These are phyloP conservation scores for Pseudanteris insignis DNA, from an alignment of 2,888 invertebrate species.

Conservation along the genomic window DNA sequence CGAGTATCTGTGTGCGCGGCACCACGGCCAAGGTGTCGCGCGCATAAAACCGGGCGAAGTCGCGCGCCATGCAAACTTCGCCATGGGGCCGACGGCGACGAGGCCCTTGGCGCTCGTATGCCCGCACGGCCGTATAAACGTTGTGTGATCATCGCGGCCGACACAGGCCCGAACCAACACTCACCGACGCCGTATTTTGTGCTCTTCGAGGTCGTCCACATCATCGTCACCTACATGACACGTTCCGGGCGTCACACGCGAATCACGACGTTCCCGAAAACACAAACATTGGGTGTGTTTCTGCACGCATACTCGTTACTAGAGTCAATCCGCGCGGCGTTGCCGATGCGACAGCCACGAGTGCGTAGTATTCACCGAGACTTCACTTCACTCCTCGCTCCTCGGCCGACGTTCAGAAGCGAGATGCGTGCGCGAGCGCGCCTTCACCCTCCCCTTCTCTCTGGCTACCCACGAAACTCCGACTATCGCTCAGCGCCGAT, in stretches of 20 bases:
- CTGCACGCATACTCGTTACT: conserved; percentile 50
- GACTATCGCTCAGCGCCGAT: not conserved
- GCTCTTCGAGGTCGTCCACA: conserved; percentile 80
- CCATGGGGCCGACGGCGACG: too few species aligned
- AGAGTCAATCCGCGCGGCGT: conserved; percentile 45
- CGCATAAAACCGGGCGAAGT: too few species aligned
- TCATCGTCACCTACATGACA: conserved; percentile 62
- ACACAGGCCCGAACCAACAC: too few species aligned
- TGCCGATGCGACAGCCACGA: conserved; percentile 49
- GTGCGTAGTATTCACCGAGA: conserved; percentile 20
- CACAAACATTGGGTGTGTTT: conserved; percentile 64
- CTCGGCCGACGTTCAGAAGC: conserved; percentile 1
- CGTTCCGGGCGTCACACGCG: conserved; percentile 42
- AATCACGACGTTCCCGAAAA: conserved; percentile 57
- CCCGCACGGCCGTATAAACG: too few species aligned
- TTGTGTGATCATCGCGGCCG: too few species aligned
- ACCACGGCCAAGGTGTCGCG: too few species aligned
- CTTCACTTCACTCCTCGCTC: too few species aligned
- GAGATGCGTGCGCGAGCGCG: conserved; percentile 9
- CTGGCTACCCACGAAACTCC: too few species aligned
- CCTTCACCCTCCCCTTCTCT: not conserved
- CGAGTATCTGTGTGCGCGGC: too few species aligned
- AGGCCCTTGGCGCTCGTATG: too few species aligned
- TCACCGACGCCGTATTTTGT: conserved; percentile 81
- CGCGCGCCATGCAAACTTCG: too few species aligned